Percentiles rank a stretch among this genome's conserved stretches.
phyloP scores from a whole-genome alignment of 2,113 vertebrate species.

The Carassius carassius region DNA sequence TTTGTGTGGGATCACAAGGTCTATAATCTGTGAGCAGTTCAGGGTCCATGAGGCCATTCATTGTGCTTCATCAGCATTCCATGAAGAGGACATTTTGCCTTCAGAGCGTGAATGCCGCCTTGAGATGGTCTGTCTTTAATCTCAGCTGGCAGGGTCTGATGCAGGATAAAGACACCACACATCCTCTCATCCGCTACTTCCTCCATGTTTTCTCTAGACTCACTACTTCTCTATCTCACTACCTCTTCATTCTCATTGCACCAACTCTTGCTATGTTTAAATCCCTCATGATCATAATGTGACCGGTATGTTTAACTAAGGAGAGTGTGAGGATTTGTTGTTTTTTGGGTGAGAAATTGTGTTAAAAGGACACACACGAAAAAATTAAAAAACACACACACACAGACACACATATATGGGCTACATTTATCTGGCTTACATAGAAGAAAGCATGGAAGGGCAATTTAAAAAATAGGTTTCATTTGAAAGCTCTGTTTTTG shows the following conservation, averaged over 20 bases:
- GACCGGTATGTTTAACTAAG: background rate
- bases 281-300: constrained; percentile 38
- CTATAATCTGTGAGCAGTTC: constrained; percentile 40
- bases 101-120: constrained; percentile 90
- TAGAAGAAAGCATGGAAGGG: background rate
- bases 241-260: constrained; percentile 34
- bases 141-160: constrained; percentile 87
- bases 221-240: constrained; percentile 38
- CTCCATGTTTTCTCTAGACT: constrained; percentile 38
- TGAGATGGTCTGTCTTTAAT: constrained; percentile 86
- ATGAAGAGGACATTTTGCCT: constrained; percentile 78
- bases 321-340: background rate
- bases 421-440: background rate
- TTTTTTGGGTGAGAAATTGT: background rate
- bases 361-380: background rate
- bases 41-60: constrained; percentile 88
- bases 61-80: constrained; percentile 89
- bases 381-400: no score
- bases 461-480: background rate
- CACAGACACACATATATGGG: background rate
- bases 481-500: background rate
- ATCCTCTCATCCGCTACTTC: constrained; percentile 68
- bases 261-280: background rate
- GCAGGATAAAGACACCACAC: constrained; percentile 84
- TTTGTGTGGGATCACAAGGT: constrained; percentile 59